A percentile compares a stretch with the other conserved stretches of the same genome.
These are phyloP conservation scores for Brachycybe producta DNA, from an alignment of 2,888 invertebrate species.

Conservation along the genomic window DNA sequence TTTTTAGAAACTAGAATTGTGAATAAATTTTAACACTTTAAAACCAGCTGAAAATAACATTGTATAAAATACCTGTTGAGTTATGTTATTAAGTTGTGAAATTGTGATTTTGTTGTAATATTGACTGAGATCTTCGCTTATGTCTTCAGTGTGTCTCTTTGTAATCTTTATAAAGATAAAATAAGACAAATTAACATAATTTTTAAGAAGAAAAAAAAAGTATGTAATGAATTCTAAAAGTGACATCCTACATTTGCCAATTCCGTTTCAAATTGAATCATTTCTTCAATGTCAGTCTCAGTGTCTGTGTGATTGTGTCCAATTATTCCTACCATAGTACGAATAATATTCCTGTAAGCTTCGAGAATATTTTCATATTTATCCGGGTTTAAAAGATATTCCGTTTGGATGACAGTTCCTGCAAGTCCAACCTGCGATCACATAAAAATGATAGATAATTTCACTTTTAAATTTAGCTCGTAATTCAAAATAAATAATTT, in stretches of 20 bases:
- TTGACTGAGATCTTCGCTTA: conserved; percentile 8
- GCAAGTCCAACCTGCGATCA: not conserved
- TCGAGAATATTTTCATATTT: conserved; percentile 3
- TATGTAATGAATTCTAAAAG: not conserved
- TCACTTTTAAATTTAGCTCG: no score
- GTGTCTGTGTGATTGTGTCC: not conserved
- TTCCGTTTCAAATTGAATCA: conserved; percentile 13
- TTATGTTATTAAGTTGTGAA: conserved; percentile 8
- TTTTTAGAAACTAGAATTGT: no score
- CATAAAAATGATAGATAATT: no score
- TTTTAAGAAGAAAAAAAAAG: no score
- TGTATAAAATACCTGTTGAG: no score
- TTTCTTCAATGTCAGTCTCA: conserved; percentile 7
- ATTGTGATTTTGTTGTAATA: conserved; percentile 17
- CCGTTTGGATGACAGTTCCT: not conserved
- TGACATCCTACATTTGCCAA: conserved; percentile 11
- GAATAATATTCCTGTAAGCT: conserved; percentile 10
- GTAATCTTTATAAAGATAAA: not conserved
- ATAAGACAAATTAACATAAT: not conserved
- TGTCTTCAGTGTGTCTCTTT: not conserved
- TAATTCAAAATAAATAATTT: no score
- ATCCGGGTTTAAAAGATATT: conserved; percentile 9
- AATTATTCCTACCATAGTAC: not conserved
- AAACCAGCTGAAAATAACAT: no score
- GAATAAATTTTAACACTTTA: no score